Conservation (phyloP, 2,888 invertebrate species). For the Ryuthela nishihirai region DNA sequence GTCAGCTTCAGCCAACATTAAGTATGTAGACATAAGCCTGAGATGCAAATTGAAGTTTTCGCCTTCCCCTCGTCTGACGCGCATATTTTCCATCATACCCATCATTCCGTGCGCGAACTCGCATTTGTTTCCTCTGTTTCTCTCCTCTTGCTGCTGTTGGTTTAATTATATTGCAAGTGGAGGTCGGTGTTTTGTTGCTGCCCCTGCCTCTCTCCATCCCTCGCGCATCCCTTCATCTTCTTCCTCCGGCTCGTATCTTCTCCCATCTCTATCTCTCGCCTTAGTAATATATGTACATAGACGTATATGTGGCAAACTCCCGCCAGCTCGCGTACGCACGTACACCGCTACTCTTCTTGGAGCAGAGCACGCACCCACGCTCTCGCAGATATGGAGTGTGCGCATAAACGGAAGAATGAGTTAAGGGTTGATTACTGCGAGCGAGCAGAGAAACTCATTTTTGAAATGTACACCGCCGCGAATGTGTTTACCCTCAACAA, state of each 20-base stretch:
- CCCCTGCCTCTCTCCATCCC: constrained; percentile 6
- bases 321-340: too few species aligned
- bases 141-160: background rate
- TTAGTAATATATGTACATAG: too few species aligned
- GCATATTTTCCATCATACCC: constrained; percentile 36
- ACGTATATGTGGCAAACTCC: too few species aligned
- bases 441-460: constrained; percentile 34
- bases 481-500: too few species aligned
- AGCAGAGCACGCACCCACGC: background rate
- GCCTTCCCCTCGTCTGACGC: constrained; percentile 25
- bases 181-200: constrained; percentile 1
- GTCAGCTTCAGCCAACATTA: constrained; percentile 38
- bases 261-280: too few species aligned
- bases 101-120: constrained; percentile 22
- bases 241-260: too few species aligned
- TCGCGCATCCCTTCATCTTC: constrained; percentile 35
- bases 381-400: background rate
- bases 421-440: background rate
- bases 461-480: constrained; percentile 36
- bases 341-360: background rate
- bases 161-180: background rate
- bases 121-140: constrained; percentile 24
- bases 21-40: constrained; percentile 39
- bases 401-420: constrained; percentile 6
- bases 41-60: constrained; percentile 38